Evolutionary conservation across 1,140 invertebrate genomes (phyloP).

Genomic region (Hypsibius dujardini): DNA sequence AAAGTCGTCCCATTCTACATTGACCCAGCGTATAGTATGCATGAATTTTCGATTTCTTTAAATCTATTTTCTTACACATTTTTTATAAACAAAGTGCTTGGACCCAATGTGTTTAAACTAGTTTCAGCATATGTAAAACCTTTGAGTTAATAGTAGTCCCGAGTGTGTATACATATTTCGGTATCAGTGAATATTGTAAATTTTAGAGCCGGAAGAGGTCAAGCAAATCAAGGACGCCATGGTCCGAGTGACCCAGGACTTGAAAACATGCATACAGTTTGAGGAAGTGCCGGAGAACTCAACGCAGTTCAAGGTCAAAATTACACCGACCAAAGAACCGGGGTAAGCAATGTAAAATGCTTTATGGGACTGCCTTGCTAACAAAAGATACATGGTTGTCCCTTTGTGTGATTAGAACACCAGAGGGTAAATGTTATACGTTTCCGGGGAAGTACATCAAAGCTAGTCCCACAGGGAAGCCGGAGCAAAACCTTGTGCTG

Average conservation of each 20-base stretch:
- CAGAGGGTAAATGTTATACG: background rate
- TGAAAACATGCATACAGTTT: background rate
- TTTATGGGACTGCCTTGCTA: background rate
- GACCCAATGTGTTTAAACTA: background rate
- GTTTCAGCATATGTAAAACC: background rate
- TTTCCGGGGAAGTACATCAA: background rate
- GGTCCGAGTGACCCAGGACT: background rate
- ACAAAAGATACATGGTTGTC: background rate
- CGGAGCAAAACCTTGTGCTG: background rate
- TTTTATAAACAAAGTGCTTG: background rate
- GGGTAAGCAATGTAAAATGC: background rate
- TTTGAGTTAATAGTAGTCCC: background rate
- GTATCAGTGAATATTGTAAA: background rate
- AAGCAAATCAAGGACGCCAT: background rate
- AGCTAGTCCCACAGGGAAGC: background rate
- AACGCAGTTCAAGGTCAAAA: background rate
- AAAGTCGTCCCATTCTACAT: slow-evolving; percentile 4
- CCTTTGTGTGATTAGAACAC: background rate
- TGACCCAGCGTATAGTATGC: background rate
- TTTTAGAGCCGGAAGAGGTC: background rate
- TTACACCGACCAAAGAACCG: background rate
- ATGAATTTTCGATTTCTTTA: background rate
- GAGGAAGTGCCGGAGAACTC: slow-evolving; percentile 9
- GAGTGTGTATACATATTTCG: background rate
- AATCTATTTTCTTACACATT: background rate